Evolutionary conservation across 2,797 vertebrate species (phyloP).

Genomic region (Falco novaeseelandiae): DNA sequence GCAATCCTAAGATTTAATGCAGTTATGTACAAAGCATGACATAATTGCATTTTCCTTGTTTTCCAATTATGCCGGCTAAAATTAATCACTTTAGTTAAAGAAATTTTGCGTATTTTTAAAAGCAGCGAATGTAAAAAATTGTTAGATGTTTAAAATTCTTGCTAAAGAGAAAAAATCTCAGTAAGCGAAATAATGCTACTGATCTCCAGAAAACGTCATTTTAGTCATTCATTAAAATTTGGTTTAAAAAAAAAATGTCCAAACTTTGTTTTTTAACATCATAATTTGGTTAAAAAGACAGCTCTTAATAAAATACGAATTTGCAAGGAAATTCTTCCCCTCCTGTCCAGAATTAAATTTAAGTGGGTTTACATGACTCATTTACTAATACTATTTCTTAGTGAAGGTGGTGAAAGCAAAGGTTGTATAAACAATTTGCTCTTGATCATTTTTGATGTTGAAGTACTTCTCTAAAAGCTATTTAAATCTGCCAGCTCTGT

Average conservation of each 20-base stretch:
- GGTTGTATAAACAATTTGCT: slow-evolving; percentile 21
- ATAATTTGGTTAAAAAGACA: neutral
- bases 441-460: slow-evolving; percentile 40
- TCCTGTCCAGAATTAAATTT: neutral
- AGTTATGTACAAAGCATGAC: neutral
- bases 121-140: neutral
- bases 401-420: neutral
- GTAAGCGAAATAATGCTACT: neutral
- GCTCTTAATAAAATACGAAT: neutral
- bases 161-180: neutral
- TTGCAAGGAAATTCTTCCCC: neutral
- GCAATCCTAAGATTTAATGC: neutral
- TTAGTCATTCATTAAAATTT: neutral
- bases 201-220: neutral
- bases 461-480: slow-evolving; percentile 21
- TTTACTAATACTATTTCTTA: slow-evolving; percentile 10
- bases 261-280: neutral
- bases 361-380: slow-evolving; percentile 14
- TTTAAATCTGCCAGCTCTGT: slow-evolving; percentile 31
- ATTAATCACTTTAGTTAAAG: neutral
- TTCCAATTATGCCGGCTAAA: neutral
- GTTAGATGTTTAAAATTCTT: neutral
- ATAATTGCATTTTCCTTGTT: neutral
- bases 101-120: neutral
- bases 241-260: neutral